Percentiles rank a stretch among this genome's conserved stretches.
These are phyloP conservation scores for Drosophila parabipectinata DNA, from an alignment of 1,140 invertebrate species.

Conservation along the genomic window DNA sequence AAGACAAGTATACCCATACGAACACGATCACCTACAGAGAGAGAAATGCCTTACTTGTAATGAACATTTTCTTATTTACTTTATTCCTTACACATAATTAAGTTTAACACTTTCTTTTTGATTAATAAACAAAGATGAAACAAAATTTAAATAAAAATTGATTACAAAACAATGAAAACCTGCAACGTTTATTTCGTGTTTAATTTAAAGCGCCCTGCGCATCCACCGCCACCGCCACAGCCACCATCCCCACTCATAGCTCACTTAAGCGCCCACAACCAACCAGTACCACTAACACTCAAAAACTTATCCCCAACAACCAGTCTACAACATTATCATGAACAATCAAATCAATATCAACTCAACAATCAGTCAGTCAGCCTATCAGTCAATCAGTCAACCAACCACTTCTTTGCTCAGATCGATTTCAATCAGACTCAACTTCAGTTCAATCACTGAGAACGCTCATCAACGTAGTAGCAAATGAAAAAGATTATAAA, in stretches of 20 bases:
- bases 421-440: constrained; percentile 37
- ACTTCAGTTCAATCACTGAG: constrained; percentile 67
- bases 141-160: constrained; percentile 56
- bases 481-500: constrained; percentile 3
- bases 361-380: constrained; percentile 45
- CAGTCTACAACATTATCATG: constrained; percentile 78
- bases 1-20: constrained; percentile 36
- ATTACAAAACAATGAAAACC: constrained; percentile 38
- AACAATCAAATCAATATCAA: constrained; percentile 57
- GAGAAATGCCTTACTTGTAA: constrained; percentile 59
- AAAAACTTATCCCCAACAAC: constrained; percentile 26
- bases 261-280: constrained; percentile 22
- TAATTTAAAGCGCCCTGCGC: constrained; percentile 41
- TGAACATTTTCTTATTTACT: constrained; percentile 58
- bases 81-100: constrained; percentile 60
- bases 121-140: constrained; percentile 56
- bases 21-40: constrained; percentile 44
- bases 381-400: constrained; percentile 33
- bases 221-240: constrained; percentile 19
- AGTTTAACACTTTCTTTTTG: constrained; percentile 54
- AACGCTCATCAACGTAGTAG: constrained; percentile 66
- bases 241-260: constrained; percentile 35
- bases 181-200: constrained; percentile 43
- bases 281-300: constrained; percentile 46
- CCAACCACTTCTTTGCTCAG: constrained; percentile 35